Percentiles rank a stretch among this genome's conserved stretches.
These are phyloP conservation scores for Gymnopithys bicolor DNA, from an alignment of 2,797 vertebrate genomes.

Conservation along the genomic window DNA sequence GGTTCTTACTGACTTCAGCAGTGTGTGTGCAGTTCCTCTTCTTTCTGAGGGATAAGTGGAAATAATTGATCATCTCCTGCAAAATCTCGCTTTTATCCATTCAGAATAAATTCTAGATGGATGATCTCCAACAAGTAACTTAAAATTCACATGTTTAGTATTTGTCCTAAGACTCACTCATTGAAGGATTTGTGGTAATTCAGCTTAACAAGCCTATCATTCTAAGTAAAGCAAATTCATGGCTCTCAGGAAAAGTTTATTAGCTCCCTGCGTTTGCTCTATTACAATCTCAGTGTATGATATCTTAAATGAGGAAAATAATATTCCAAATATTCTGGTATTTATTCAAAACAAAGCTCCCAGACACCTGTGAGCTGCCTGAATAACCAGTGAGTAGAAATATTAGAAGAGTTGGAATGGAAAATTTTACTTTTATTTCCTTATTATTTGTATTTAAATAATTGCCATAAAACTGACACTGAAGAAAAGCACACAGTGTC, in stretches of 20 bases:
- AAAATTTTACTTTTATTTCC: background rate
- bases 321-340: background rate
- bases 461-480: background rate
- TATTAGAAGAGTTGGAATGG: background rate
- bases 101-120: background rate
- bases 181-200: background rate
- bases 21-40: background rate
- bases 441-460: background rate
- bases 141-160: background rate
- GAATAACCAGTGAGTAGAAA: background rate
- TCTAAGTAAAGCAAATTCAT: background rate
- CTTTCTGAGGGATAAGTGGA: background rate
- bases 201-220: background rate
- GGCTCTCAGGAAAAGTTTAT: background rate
- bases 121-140: background rate
- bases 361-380: background rate
- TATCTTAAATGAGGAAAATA: background rate
- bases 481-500: background rate
- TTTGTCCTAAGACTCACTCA: background rate
- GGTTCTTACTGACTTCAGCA: background rate
- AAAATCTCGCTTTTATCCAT: background rate
- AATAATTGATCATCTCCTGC: background rate
- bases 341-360: background rate
- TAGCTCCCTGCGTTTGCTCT: background rate
- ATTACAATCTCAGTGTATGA: background rate